Conservation (phyloP, 2,797 vertebrate genomes). For the Lagocephalus sceleratus region DNA sequence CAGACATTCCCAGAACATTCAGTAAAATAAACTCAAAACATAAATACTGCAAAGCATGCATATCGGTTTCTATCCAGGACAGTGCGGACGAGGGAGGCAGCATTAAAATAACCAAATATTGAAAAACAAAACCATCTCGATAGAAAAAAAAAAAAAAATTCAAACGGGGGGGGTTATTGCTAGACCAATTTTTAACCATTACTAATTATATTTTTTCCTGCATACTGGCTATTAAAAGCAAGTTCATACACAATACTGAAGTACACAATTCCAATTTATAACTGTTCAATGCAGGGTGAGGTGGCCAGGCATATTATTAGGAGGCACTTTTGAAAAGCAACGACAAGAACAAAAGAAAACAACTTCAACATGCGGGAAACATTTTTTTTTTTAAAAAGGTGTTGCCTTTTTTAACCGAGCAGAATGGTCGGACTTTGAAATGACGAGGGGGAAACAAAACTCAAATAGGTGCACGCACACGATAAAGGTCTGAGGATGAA, state of each 20-base stretch:
- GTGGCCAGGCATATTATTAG: conserved; percentile 74
- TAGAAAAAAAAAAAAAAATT: conserved; percentile 56
- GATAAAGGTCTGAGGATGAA: conserved; percentile 47
- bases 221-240: conserved; percentile 54
- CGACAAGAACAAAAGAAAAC: conserved; percentile 7
- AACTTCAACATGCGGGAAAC: conserved; percentile 67
- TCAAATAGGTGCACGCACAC: conserved; percentile 27
- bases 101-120: conserved; percentile 51
- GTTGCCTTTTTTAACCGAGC: conserved; percentile 46
- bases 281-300: conserved; percentile 65
- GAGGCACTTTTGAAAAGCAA: conserved; percentile 82
- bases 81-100: conserved; percentile 58
- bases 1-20: conserved; percentile 66
- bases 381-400: no score
- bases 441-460: conserved; percentile 22
- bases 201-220: conserved; percentile 56
- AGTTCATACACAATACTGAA: conserved; percentile 31
- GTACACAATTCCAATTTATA: conserved; percentile 50
- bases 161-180: conserved; percentile 72
- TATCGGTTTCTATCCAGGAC: conserved; percentile 80
- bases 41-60: conserved; percentile 82
- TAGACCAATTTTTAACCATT: conserved; percentile 72
- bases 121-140: conserved; percentile 28
- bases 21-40: conserved; percentile 69
- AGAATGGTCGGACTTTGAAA: conserved; percentile 44